A percentile compares a stretch with the other conserved stretches of the same genome.
These are phyloP conservation scores for Formica selysi DNA, from an alignment of 1,140 invertebrate genomes.

Conservation along the genomic window DNA sequence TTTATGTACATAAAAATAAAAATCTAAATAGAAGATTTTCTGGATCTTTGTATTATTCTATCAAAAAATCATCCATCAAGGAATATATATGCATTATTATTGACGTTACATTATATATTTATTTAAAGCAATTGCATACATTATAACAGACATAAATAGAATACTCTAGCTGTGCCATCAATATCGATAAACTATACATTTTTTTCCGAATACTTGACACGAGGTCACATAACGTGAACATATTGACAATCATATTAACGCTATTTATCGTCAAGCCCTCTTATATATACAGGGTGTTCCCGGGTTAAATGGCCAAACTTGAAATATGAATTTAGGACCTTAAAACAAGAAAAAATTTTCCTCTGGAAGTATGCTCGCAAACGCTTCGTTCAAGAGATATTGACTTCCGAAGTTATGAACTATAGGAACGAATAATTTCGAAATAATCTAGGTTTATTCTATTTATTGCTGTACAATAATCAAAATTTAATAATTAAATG, in stretches of 20 bases:
- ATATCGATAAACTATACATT: conserved; percentile 75
- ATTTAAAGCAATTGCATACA: conserved; percentile 82
- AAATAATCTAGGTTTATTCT: too few species aligned
- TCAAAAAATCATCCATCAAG: neutral
- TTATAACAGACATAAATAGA: conserved; percentile 80
- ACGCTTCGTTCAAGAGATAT: too few species aligned
- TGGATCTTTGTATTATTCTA: neutral
- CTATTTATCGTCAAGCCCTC: conserved; percentile 57
- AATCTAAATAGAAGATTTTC: neutral
- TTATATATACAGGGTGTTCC: neutral
- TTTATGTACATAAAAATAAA: neutral
- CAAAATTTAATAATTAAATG: too few species aligned
- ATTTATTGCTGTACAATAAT: too few species aligned
- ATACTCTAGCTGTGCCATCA: conserved; percentile 75
- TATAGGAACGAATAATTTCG: too few species aligned
- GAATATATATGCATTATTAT: neutral
- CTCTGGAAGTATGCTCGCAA: too few species aligned
- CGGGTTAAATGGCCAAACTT: neutral
- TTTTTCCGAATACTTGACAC: conserved; percentile 70
- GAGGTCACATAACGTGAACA: conserved; percentile 76
- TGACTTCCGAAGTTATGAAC: too few species aligned
- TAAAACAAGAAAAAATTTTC: too few species aligned
- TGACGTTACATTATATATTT: conserved; percentile 76
- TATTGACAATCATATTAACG: conserved; percentile 71
- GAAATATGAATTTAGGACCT: too few species aligned